These are phyloP conservation scores for Lepidochitona cinerea DNA, from an alignment of 2,888 invertebrate genomes.

Conservation along the genomic window DNA sequence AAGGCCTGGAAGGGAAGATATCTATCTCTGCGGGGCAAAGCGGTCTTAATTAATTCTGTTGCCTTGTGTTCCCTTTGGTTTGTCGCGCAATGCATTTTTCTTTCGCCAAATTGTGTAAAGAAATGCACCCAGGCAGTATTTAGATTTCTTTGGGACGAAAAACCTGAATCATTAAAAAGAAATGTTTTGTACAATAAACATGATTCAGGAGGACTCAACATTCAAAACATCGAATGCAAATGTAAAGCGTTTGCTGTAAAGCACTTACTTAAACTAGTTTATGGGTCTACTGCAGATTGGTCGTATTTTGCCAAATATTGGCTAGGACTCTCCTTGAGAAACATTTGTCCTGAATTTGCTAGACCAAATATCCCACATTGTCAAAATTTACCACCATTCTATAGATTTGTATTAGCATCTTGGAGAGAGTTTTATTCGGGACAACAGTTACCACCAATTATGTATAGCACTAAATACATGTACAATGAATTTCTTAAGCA, in stretches of 20 bases:
- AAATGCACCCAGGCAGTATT: neutral
- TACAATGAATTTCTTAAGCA: neutral
- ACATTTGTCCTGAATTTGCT: neutral
- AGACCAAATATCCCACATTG: neutral
- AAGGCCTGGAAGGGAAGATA: neutral
- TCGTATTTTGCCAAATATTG: slow-evolving; percentile 2
- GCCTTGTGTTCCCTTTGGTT: neutral
- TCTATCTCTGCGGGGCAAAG: neutral
- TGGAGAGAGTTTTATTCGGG: neutral
- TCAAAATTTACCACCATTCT: neutral
- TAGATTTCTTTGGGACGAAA: slow-evolving; percentile 1
- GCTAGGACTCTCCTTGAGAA: slow-evolving; percentile 1
- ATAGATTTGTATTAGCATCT: neutral
- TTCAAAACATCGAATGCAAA: neutral
- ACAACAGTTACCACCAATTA: neutral
- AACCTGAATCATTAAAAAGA: neutral
- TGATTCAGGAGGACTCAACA: neutral
- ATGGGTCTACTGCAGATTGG: slow-evolving; percentile 5
- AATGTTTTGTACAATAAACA: neutral
- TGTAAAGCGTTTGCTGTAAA: neutral
- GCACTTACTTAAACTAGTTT: slow-evolving; percentile 1
- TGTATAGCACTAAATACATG: neutral
- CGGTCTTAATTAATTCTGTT: neutral
- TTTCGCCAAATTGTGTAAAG: neutral
- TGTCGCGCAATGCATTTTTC: neutral